Base-by-base conservation (phyloP, 2,797 vertebrate species). In the Gallinago stenura region DNA sequence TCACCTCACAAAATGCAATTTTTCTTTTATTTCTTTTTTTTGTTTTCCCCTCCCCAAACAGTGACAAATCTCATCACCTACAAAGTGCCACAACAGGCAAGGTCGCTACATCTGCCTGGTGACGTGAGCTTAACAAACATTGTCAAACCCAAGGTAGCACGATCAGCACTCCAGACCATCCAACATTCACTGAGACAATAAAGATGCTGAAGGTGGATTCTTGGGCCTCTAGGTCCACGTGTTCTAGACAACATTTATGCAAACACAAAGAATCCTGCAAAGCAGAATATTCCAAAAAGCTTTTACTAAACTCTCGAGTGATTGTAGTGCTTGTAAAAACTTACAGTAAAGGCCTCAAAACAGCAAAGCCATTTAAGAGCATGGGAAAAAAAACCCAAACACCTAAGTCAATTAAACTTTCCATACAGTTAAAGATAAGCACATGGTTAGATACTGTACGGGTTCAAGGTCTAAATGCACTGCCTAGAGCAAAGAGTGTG, bases 101-200 rank as follows among this genome's bases (percentile, higher is more conserved):
- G 65, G 70, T 1, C 8, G 3, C 60, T 12, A 0, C 0, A 15
- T 2, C 37, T 73, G 83, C n/a, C 81, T 6, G 28, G 12, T 33
- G 69, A 8, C 0, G 1, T 13, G 13, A 43, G 48, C 57, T n/a
- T 7, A 25, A 7, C 25, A 7, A 2, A 11, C 48, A 45, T 14
- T 24, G 51, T 11, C 57, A 48, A 84, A 45, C 4, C 78, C 31
- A 35, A 28, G 43, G 66, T 3, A 76, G 56, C 81, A 69, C 3
- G 1, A 71, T 26, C 39, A 87, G 48, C 57, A 28, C 57, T 81
- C 31, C 87, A 51, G 62, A 65, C 3, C 43, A 53, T 30, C 65
- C 72, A 54, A 50, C 39, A 65, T 7, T 9, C 12, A 85, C 28
- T 28, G 69, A 56, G 43, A 64, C 39, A n/a, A 46, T 46, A 45